Evolutionary conservation across 2,113 vertebrate species (phyloP), one percentile per base, ranked within the genome.

Genomic region (Psammodynastes pulverulentus): DNA sequence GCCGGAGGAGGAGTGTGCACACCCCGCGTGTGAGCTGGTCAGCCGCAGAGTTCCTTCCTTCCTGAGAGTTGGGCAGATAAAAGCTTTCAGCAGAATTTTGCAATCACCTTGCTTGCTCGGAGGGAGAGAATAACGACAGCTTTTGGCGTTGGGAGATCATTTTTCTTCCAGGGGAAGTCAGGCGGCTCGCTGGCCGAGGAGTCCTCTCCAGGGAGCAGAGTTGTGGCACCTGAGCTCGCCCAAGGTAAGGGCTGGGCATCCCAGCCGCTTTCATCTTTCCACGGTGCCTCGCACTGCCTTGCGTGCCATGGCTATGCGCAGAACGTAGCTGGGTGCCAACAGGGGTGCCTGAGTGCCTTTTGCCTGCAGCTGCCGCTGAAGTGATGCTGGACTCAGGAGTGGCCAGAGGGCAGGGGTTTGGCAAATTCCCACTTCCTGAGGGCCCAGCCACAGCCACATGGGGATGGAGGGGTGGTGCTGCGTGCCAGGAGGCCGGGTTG

Each of bases 1-100:
- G 56, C 39, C 43, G 15, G 45, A 49, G 58, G 56, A 91, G n/a
- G 48, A 49, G 53, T 62, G 56, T n/a, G 88, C 8, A 4, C 62
- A 58, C 17, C 34, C 72, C 13, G 12, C 6, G n/a, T 39, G 54
- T 23, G 43, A 84, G 51, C 13, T 51, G 39, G 52, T 54, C 45
- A 89, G 88, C 88, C 91, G 52, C 91, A 89, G 23, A 85, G 88
- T 85, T 84, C 91, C 49, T 92, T 92, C 91, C 91, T 92, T 89
- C 87, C 91, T 89, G 87, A 46, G 43, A 58, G 72, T 86, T 92
- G 88, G 87, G 29, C 79, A 89, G 53, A 89, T 89, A 92, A 92
- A 88, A 84, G 86, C 49, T 88, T 24, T 48, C 23, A 62, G 79
- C 84, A 51, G 88, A 29, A 1, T 89, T 92, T 89, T 92, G 91